Percentiles rank a stretch among this genome's conserved stretches.
These are phyloP conservation scores for Percopsis transmontana DNA, from an alignment of 2,113 vertebrate species.

Conservation along the genomic window DNA sequence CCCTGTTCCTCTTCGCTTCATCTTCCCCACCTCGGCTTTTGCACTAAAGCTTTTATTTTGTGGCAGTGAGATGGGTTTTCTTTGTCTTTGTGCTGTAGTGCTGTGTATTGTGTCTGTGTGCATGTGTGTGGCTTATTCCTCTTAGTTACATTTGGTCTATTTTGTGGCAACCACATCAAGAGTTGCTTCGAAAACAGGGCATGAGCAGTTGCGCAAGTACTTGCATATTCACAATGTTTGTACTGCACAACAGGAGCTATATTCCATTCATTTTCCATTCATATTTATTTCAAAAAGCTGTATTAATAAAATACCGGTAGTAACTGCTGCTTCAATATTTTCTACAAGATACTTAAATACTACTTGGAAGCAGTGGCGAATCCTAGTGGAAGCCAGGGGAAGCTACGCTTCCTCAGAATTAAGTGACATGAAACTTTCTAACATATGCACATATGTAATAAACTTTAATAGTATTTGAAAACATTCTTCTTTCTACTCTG, in stretches of 20 bases:
- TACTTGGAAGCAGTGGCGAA: too few relatives aligned
- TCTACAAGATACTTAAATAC: too few relatives aligned
- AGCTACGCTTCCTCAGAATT: too few relatives aligned
- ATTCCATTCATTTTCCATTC: too few relatives aligned
- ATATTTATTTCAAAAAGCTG: too few relatives aligned
- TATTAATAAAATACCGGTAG: too few relatives aligned
- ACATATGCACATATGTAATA: too few relatives aligned
- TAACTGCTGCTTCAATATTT: too few relatives aligned
- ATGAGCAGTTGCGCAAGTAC: neutral
- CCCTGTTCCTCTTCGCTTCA: conserved; percentile 8
- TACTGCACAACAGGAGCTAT: neutral
- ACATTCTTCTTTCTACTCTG: too few relatives aligned
- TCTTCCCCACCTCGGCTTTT: conserved; percentile 31
- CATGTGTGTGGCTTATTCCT: conserved; percentile 5
- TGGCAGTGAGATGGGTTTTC: conserved; percentile 35
- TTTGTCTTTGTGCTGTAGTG: conserved; percentile 23
- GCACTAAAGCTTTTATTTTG: conserved; percentile 36
- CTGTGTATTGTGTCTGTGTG: neutral
- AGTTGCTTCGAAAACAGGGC: conserved; percentile 5
- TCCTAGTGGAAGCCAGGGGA: too few relatives aligned
- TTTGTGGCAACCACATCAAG: conserved; percentile 8
- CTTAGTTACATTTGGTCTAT: neutral
- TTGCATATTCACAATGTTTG: neutral
- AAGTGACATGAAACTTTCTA: too few relatives aligned
- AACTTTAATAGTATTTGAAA: too few relatives aligned